Base-by-base conservation (phyloP, 1,140 invertebrate genomes). In the Tetramorium alpestre region DNA sequence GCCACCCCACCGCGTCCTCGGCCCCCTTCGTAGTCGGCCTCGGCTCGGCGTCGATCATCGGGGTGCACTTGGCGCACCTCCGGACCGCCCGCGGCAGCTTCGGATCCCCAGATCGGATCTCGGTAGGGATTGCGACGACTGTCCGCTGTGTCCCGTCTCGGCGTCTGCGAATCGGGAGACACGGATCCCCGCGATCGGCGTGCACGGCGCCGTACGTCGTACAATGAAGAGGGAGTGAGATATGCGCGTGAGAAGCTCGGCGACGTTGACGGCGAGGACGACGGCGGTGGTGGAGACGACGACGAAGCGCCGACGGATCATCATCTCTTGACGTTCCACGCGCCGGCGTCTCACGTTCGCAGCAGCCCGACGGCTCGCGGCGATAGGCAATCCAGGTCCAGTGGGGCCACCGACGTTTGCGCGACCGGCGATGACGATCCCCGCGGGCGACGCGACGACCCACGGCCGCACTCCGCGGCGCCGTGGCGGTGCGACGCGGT, bases 241-340 rank as follows among this genome's bases (percentile, higher is more conserved):
- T 80, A 80, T 82, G 80, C 67, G 80, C 69, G 41, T 49, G 80
- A 49, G 69, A 84, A 25, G 69, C 47, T 28, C 62, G 77, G n/a
- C n/a, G 47, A 28, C 13, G 72, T 25, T 18, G 41, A 16, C 41
- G 65, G 16, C 0, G 65, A 69, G 41, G 65, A 49, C 11, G 41
- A 11, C 16, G 44, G 41, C 16, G 33, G 11, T 7, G 65, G 10
- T 25, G 62, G 13, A 3, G 78, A 13, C 33, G 54, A 4, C 38
- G 38, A 13, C 11, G 25, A 25, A 58, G 18, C 76, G 18, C n/a
- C 80, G 67, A 33, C 38, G 44, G 28, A 18, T 38, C n/a, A 84
- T 49, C 28, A 60, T 38, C 54, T 84, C 80, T 84, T 84, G 80
- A 84, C 69, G 80, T 84, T 84, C 22, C 80, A 38, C 65, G 33